Base-by-base conservation (phyloP, 2,797 vertebrate genomes). In the Galaxias olidus region DNA sequence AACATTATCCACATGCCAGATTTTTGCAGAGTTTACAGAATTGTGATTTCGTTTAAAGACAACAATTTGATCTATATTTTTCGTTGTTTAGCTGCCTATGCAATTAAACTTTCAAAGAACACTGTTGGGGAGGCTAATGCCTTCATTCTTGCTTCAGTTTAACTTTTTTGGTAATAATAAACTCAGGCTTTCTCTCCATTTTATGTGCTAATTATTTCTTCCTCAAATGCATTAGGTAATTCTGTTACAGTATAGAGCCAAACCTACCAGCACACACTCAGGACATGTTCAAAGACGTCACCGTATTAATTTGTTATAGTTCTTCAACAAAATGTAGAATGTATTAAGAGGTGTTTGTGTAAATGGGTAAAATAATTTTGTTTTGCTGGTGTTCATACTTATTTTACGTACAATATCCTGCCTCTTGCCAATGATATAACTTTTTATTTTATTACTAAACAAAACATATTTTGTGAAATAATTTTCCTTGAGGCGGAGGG, bases 121-220 rank as follows among this genome's bases (percentile, higher is more conserved):
- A 87, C 89, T 1, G 18, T 93, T 91, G 91, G 90, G 91, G 93
- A 92, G 88, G 91, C 85, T 14, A 10, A 12, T 13, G 1, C 30
- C 46, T 48, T 4, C n/a, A 90, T 66, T 49, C 50, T 62, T 52
- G 42, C 15, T 12, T 41, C 50, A 20, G 40, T 20, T 89, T 90
- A 91, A 94, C 91, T 94, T 93, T 93, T 79, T 93, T 92, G 91
- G 88, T 89, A 91, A 71, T 87, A 88, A 90, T 90, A 91, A 86
- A 90, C 92, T 94, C 90, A 89, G 93, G 92, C 87, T 84, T n/a
- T 50, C 82, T 89, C 10, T 1, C 12, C 51, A 59, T 65, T 63
- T 61, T 89, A 87, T 86, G 89, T 95, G 93, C 90, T 93, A 90
- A 93, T 90, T 86, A 84, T 93, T 92, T 84, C 66, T 68, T 65